Conservation (phyloP, 1,140 invertebrate genomes). For the Euura lappo region DNA sequence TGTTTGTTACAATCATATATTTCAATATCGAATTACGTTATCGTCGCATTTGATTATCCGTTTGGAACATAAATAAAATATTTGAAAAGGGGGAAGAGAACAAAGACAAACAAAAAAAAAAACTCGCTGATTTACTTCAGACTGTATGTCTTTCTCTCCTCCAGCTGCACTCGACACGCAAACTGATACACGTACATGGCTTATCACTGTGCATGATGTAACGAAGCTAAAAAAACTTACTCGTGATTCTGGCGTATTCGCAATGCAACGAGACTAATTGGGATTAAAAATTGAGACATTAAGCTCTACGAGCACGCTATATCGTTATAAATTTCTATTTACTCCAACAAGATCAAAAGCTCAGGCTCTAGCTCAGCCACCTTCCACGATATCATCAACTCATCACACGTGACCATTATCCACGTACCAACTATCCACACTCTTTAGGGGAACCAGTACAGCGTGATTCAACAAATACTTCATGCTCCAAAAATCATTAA, state of each 20-base stretch:
- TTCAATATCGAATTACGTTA: background rate
- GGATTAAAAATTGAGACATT: background rate
- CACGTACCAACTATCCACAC: too few relatives aligned
- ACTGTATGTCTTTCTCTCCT: background rate
- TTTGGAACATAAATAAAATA: too few relatives aligned
- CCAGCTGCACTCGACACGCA: background rate
- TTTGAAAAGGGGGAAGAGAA: background rate
- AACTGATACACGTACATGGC: background rate
- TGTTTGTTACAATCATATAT: background rate
- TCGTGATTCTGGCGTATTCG: slow-evolving; percentile 1
- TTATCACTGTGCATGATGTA: background rate
- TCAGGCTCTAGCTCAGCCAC: too few relatives aligned
- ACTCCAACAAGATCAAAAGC: too few relatives aligned
- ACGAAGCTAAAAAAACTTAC: background rate
- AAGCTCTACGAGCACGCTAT: background rate
- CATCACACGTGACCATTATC: too few relatives aligned
- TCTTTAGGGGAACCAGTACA: too few relatives aligned
- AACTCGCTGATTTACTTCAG: too few relatives aligned
- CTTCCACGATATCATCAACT: too few relatives aligned
- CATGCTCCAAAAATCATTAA: too few relatives aligned
- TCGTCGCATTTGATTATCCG: too few relatives aligned
- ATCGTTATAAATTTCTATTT: too few relatives aligned
- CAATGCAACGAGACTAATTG: background rate
- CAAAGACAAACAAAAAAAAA: background rate
- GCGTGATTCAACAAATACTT: too few relatives aligned